These are phyloP conservation scores for Microhierax caerulescens DNA, from an alignment of 2,797 vertebrate species.

Conservation along the genomic window DNA sequence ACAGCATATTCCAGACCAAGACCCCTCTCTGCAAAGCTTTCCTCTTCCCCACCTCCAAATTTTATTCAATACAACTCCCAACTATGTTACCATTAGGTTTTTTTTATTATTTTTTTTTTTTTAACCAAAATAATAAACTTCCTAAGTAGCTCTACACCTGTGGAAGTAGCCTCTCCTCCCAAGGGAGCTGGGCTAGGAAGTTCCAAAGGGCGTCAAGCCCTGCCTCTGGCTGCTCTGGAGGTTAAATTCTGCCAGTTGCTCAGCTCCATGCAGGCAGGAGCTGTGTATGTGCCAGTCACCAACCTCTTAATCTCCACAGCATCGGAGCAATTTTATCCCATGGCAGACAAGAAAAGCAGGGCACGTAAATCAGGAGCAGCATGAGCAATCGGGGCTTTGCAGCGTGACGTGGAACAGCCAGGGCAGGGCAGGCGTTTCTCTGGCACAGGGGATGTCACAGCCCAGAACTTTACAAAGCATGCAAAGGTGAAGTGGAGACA, in stretches of 20 bases:
- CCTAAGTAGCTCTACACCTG: rapidly evolving
- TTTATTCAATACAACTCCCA: neutral
- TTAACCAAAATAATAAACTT: neutral
- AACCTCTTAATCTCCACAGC: neutral
- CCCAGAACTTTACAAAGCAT: neutral
- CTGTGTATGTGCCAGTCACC: neutral
- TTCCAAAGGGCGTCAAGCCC: neutral
- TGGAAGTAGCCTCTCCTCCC: neutral
- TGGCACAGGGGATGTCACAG: neutral
- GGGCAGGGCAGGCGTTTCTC: neutral
- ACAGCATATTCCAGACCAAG: neutral
- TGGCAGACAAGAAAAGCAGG: neutral
- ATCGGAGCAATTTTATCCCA: neutral
- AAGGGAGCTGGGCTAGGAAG: neutral
- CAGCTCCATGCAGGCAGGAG: neutral
- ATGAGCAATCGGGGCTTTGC: neutral
- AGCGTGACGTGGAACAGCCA: neutral
- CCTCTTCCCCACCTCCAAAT: neutral
- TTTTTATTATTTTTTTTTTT: too few relatives aligned
- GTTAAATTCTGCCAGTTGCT: neutral
- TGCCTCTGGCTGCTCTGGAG: neutral
- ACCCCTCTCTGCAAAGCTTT: neutral
- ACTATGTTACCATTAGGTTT: rapidly evolving
- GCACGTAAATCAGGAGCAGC: neutral
- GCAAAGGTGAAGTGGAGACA: rapidly evolving